Evolutionary conservation across 35 echinoderm and acorn worm genomes (phyloP), one percentile per base, ranked within the genome.

Genomic region (Strongylocentrotus purpuratus): DNA sequence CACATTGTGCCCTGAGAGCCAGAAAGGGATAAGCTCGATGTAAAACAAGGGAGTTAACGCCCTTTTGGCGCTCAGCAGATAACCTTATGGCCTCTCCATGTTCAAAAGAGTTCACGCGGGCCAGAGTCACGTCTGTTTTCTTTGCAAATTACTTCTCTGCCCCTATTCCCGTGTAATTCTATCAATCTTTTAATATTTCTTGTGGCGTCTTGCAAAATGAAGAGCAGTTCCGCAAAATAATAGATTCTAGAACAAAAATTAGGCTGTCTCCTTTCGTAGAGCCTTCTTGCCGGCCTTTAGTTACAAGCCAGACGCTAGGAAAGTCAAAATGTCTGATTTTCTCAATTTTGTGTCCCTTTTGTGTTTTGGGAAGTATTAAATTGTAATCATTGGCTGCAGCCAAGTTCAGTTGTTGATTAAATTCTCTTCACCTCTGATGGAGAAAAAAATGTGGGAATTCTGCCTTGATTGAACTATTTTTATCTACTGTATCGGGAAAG

Each of bases 141-240:
- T 78, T 78, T 78, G 65, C 65, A 78, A 78, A 78, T 78, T 78
- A 78, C 65, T 78, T n/a, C 65, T 78, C 65, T 78, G 65, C 65
- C 65, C 65, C 20, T 78, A 28, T 78, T 78, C 22, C 65, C 18
- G n/a, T 78, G 65, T 78, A 78, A 78, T 78, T 78, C 65, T 28
- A n/a, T 78, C 65, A 78, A 59, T 78, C 65, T 78, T 78, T 78
- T 78, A 78, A 78, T 78, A 78, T 78, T 78, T 78, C 65, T 78
- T 78, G 65, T 78, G 65, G 65, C 65, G 65, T 78, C 65, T 78
- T 28, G 65, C 65, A 28, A 78, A 78, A 78, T 78, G 65, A n/a
- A 78, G 65, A 78, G 25, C 4, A 78, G 65, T 78, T 28, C 65
- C 22, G 8, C 65, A 78, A n/a, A 78, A 78, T 78, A 28, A 78